Evolutionary conservation across 2,888 invertebrate species (phyloP), one percentile per base, ranked within the genome.

Genomic region (Endotricha flammealis): DNA sequence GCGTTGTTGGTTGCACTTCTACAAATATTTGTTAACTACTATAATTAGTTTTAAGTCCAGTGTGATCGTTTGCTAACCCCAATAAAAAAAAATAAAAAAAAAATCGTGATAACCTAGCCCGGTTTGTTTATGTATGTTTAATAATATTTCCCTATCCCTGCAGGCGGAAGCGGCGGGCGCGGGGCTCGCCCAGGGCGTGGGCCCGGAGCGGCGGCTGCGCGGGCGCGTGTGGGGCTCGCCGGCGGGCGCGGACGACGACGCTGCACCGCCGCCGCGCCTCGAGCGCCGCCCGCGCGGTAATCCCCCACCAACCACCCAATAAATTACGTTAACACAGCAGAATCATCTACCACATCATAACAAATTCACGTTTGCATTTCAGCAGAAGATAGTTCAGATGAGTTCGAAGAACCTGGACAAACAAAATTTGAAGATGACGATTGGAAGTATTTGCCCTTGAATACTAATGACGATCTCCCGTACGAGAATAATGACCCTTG

Each of bases 371-470:
- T 83, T 81, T 83, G 64, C 70, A 68, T 86, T 86, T 81, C 83
- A 85, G 81, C 79, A 57, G 81, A 80, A 63, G 78, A 83, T 71
- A 85, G 86, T 68, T 86, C 86, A 62, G 85, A 85, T 71, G 85
- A 86, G 66, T 76, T 63, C 59, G 83, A 81, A 62, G 71, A 64
- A 48, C 62, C 70, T 50, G 57, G 61, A 49, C 57, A 57, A 51
- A 59, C 61, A 43, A 68, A 61, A 64, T 60, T 61, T 45, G 67
- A 67, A 65, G 78, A 74, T 48, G 81, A 81, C 58, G 80, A 82
- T 64, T 81, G 80, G 83, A 75, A 77, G 79, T 79, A 77, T 58
- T 71, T 80, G 59, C 81, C 80, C 40, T 50, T 75, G 49, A 67
- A 74, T 42, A 10, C 28, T 14, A 57, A 54, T 33, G 30, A 45